Conservation (phyloP, 2,113 vertebrate species). For the Seriola dumerili region DNA sequence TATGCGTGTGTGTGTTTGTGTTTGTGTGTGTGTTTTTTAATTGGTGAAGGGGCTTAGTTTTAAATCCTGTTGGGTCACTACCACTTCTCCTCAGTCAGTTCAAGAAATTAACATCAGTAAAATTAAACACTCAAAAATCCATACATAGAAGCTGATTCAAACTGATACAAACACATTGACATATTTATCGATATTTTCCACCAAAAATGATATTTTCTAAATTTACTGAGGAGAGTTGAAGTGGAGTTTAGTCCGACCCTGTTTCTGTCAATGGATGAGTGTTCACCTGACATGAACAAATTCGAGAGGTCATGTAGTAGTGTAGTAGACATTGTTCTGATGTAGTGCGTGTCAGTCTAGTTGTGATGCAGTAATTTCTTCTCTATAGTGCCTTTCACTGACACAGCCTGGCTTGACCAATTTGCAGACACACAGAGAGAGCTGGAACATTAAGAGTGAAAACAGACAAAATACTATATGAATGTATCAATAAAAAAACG, state of each 20-base stretch:
- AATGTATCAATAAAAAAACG: conserved; percentile 16
- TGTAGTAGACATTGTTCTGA: conserved; percentile 59
- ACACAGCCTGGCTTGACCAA: conserved; percentile 68
- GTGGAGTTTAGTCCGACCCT: conserved; percentile 20
- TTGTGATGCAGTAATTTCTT: conserved; percentile 74
- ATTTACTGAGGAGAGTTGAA: conserved; percentile 28
- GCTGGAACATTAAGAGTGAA: conserved; percentile 8
- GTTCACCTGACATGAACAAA: conserved; percentile 43
- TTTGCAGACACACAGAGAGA: conserved; percentile 52
- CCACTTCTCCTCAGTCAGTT: conserved; percentile 23
- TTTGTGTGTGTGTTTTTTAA: conserved; percentile 31
- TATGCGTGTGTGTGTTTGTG: conserved; percentile 35
- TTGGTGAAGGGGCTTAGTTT: conserved; percentile 63
- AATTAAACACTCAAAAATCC: neutral
- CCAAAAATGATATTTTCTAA: conserved; percentile 4
- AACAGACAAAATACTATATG: conserved; percentile 23
- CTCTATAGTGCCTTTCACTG: conserved; percentile 79
- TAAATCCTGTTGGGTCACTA: conserved; percentile 45
- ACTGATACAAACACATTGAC: no score
- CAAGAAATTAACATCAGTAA: neutral
- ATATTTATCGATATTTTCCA: neutral
- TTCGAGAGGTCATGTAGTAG: conserved; percentile 36
- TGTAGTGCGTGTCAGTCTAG: conserved; percentile 64
- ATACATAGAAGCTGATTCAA: neutral
- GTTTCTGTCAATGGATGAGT: conserved; percentile 23